A percentile compares a stretch with the other conserved stretches of the same genome.
These are phyloP conservation scores for Batillaria attramentaria DNA, from an alignment of 1,140 invertebrate genomes.

Conservation along the genomic window DNA sequence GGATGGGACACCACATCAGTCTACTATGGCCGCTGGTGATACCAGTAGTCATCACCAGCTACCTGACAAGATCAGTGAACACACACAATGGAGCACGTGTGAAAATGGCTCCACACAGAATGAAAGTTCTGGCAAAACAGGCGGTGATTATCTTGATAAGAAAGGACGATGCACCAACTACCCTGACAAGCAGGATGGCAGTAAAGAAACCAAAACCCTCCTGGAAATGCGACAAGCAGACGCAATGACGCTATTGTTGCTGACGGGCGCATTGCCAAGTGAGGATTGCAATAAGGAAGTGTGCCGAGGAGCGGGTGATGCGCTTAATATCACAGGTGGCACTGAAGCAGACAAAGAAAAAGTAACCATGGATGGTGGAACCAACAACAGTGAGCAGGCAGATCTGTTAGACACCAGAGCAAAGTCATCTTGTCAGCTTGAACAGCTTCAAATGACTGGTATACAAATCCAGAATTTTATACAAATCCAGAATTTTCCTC, in stretches of 20 bases:
- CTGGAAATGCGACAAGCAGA: background rate
- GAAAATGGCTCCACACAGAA: too few species aligned
- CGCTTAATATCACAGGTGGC: background rate
- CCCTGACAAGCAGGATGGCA: too few species aligned
- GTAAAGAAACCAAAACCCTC: background rate
- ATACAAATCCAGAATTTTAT: too few species aligned
- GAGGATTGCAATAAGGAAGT: background rate
- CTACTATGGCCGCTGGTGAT: too few species aligned
- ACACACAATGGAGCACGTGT: too few species aligned
- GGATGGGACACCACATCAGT: too few species aligned
- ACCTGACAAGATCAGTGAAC: too few species aligned
- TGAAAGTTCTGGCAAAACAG: too few species aligned
- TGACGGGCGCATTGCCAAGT: background rate
- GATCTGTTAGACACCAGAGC: background rate
- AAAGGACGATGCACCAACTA: too few species aligned
- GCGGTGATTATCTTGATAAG: too few species aligned
- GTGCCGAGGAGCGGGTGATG: constrained; percentile 10
- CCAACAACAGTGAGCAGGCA: background rate
- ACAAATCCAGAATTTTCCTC: too few species aligned
- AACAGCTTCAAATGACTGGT: constrained; percentile 16
- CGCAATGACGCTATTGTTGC: constrained; percentile 13
- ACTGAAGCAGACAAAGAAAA: background rate
- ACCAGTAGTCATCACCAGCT: too few species aligned
- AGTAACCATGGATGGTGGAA: background rate
- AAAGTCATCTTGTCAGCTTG: constrained; percentile 18